Percentiles rank a stretch among this genome's conserved stretches.
phyloP scores from a whole-genome alignment of 2,888 invertebrate species.

The Adineta ricciae region DNA sequence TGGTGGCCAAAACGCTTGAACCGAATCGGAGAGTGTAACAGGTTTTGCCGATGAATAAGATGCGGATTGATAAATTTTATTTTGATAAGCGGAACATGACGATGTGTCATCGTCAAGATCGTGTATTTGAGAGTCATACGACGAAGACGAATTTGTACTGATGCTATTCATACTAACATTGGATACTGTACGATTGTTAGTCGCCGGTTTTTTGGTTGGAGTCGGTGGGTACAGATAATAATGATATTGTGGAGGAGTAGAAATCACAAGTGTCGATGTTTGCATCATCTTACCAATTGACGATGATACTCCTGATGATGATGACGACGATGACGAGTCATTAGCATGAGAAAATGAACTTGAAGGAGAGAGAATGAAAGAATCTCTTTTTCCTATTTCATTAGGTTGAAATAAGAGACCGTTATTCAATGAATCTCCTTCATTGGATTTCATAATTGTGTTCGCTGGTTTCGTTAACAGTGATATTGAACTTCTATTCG shows the following conservation, averaged over 20 bases:
- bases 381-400: not conserved
- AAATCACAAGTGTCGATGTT: not conserved
- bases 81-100: not conserved
- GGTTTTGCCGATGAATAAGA: not conserved
- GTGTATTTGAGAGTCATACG: not conserved
- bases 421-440: not conserved
- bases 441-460: not conserved
- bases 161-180: constrained; percentile 4
- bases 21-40: not conserved
- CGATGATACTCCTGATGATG: not conserved
- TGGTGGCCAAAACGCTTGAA: constrained; percentile 16
- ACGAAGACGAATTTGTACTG: not conserved
- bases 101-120: not conserved
- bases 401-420: not conserved
- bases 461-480: not conserved
- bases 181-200: not conserved
- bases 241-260: not conserved
- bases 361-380: not conserved
- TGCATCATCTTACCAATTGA: not conserved
- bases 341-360: not conserved
- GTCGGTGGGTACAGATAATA: not conserved
- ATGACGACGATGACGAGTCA: not conserved
- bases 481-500: not conserved
- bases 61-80: not conserved
- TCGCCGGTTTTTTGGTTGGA: not conserved